Conservation (phyloP, 2,797 vertebrate species). For the Parambassis ranga region DNA sequence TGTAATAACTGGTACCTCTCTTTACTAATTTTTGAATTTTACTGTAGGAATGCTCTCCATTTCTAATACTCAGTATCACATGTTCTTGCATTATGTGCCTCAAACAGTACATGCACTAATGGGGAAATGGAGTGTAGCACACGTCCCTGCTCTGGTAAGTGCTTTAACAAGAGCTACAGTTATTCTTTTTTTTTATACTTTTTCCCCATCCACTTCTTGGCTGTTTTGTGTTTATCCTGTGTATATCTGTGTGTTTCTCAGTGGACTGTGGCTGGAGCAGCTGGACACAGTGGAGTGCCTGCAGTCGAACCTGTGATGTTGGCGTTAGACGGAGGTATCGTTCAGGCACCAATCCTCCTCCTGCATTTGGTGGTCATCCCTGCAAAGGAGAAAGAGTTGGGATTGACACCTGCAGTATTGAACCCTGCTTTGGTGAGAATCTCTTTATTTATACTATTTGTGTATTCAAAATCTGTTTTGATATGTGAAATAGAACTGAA, state of each 20-base stretch:
- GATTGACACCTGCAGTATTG: slow-evolving; percentile 86
- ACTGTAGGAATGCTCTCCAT: not conserved
- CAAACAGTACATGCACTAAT: slow-evolving; percentile 81
- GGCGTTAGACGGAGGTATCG: slow-evolving; percentile 84
- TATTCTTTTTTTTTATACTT: rapidly evolving
- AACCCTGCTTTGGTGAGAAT: slow-evolving; percentile 81
- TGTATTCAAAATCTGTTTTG: not conserved
- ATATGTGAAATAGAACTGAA: not conserved
- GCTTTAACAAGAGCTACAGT: not conserved
- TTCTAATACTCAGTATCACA: not conserved
- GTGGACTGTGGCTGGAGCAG: slow-evolving; percentile 90
- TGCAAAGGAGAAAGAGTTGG: slow-evolving; percentile 83
- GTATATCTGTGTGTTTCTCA: slow-evolving; percentile 43
- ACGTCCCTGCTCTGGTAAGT: slow-evolving; percentile 82
- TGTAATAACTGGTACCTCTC: slow-evolving; percentile 88
- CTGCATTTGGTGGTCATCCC: slow-evolving; percentile 74
- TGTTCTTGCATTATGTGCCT: not conserved
- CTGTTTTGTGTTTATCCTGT: not conserved
- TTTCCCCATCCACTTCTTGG: not conserved
- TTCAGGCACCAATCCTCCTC: slow-evolving; percentile 75
- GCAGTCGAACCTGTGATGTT: slow-evolving; percentile 87
- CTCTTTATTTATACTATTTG: not conserved
- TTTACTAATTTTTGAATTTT: too few relatives aligned
- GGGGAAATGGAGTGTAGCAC: slow-evolving; percentile 84
- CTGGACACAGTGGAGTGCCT: slow-evolving; percentile 87